Base-by-base conservation (phyloP, 2,797 vertebrate species). In the Enteromius paludinosus region DNA sequence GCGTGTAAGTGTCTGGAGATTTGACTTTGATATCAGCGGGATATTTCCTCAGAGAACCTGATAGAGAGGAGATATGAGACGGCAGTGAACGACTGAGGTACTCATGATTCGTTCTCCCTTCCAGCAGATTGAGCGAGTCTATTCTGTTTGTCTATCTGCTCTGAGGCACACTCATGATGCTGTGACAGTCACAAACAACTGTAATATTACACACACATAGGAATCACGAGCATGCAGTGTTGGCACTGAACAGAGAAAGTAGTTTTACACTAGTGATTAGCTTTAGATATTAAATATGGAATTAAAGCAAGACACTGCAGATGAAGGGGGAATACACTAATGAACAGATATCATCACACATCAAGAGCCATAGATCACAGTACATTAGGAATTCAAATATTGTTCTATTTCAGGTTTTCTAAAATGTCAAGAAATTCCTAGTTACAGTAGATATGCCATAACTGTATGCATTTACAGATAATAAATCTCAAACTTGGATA, bases 1-100 rank as follows among this genome's bases (percentile, higher is more conserved):
- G 85, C 52, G 95, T 94, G 0, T 93, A 94, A 0, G 93, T 96
- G 79, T 98, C 95, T 79, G 95, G 94, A 89, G 98, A 98, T 86
- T 95, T 96, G 86, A 99, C 96, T 87, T 94, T 96, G 81, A 99
- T 97, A 91, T 99, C 98, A 84, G 98, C 97, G 1, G 97, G 96
- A 88, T 99, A 99, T 79, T 97, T 96, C 90, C 96, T 96, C 75
- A 90, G 90, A 71, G 94, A 91, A 87, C 96, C 97, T 98, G 87
- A 25, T 20, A 30, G 41, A 84, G 70, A 82, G 76, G 84, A 85
- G 84, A 59, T 71, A 88, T 66, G 89, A 59, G 65, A 88, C 35
- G 14, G 9, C 54, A 11, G 14, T 79, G 35, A 47, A 77, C 5
- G n/a, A 15, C 87, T 85, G 82, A 54, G 65, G n/a, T 14, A n/a